Evolutionary conservation across 2,797 vertebrate genomes (phyloP), one percentile per base, ranked within the genome.

Genomic region (Danio kyathit): DNA sequence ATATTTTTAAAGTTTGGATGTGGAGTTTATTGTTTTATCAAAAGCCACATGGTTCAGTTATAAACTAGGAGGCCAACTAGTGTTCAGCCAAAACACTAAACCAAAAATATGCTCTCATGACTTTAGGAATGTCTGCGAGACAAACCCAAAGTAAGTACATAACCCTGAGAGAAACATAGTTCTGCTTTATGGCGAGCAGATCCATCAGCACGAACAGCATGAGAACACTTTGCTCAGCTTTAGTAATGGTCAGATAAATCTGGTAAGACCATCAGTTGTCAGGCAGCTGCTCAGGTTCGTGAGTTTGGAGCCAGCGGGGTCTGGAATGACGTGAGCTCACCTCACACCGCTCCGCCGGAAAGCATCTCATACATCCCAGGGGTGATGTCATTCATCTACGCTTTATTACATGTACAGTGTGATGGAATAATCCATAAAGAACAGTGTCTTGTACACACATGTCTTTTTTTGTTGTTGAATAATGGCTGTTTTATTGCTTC

Each of bases 41-140:
- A 75, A 71, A 83, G 70, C 80, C 82, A 79, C 80, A 86, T 88
- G 79, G 81, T 84, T 74, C 56, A 51, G 38, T 69, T 82, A 41
- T 76, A 82, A 81, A 83, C 72, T 74, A 74, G 29, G 57, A 82
- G 64, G 60, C 51, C 72, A 61, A 65, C 74, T 63, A 29, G 13
- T 54, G 80, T 82, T 82, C 79, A 66, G 64, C 66, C 71, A 82
- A 80, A 79, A 76, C 65, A 75, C 69, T 65, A 46, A 57, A 67
- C 43, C n/a, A 61, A 70, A 79, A 52, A 71, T 82, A 76, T 80
- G 57, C 59, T 71, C 77, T 49, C 76, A 74, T 85, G 79, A 71
- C 60, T 74, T 54, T n/a, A 80, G 29, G 67, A 82, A 82, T 80
- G 61, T 80, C 81, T 74, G 46, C 66, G 41, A 79, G 29, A 74